A percentile compares a stretch with the other conserved stretches of the same genome.
Evolutionary conservation across 2,888 invertebrate genomes (phyloP).

Genomic region (Oligia latruncula): DNA sequence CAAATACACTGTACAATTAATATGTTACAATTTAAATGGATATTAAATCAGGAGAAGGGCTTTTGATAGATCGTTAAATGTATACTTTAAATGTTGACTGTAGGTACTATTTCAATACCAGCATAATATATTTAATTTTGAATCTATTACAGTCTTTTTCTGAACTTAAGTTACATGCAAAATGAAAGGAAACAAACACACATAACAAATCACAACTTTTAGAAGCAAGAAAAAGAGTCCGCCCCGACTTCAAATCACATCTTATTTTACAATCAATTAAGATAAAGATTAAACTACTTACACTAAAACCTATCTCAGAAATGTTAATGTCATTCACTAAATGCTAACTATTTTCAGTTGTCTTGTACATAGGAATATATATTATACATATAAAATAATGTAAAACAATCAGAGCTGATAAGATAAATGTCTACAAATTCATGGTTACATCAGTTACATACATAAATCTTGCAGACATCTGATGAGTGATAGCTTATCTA

Average conservation of each 20-base stretch:
- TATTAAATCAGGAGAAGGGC: background rate
- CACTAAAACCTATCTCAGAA: background rate
- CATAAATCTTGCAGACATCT: conserved; percentile 49
- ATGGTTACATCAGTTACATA: conserved; percentile 21
- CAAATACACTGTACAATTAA: background rate
- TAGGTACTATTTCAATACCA: background rate
- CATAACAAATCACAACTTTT: background rate
- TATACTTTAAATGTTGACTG: background rate
- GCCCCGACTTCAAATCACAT: background rate
- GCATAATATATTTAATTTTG: background rate
- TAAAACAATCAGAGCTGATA: conserved; percentile 35
- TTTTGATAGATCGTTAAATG: background rate
- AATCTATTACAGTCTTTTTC: background rate
- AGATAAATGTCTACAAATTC: conserved; percentile 38
- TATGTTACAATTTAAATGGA: background rate
- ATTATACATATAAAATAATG: conserved; percentile 5
- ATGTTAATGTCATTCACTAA: background rate
- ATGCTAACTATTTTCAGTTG: conserved; percentile 6
- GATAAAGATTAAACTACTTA: background rate
- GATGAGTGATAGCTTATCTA: conserved; percentile 49
- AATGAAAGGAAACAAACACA: background rate
- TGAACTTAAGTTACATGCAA: background rate
- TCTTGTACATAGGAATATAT: conserved; percentile 20
- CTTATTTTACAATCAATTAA: background rate
- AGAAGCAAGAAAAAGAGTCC: background rate